These are phyloP conservation scores for Acleris cristana DNA, from an alignment of 2,888 invertebrate genomes.

Conservation along the genomic window DNA sequence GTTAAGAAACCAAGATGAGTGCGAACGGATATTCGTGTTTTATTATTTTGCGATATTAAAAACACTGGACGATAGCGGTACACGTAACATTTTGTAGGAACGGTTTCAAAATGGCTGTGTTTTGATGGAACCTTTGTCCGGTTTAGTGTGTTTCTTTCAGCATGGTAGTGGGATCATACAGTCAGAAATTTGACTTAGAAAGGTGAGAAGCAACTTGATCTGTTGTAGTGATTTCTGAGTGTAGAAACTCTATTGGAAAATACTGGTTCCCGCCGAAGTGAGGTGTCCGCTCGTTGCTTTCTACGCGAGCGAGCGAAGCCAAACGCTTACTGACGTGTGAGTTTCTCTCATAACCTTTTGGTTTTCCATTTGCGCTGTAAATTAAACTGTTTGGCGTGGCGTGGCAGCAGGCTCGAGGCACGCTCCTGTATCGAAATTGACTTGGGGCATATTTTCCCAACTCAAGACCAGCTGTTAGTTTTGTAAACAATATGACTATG, in stretches of 20 bases:
- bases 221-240: slow-evolving; percentile 51
- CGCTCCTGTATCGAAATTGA: slow-evolving; percentile 55
- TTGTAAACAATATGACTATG: slow-evolving; percentile 68
- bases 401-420: too few species aligned
- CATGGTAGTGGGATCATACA: slow-evolving; percentile 87
- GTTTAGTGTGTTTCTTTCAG: slow-evolving; percentile 86
- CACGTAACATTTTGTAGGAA: slow-evolving; percentile 80
- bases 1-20: slow-evolving; percentile 79
- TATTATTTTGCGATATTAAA: slow-evolving; percentile 52
- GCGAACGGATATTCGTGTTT: slow-evolving; percentile 74
- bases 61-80: slow-evolving; percentile 67
- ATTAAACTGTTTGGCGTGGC: slow-evolving; percentile 14
- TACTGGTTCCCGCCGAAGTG: slow-evolving; percentile 71
- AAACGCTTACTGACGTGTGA: slow-evolving; percentile 78
- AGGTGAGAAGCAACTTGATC: slow-evolving; percentile 80
- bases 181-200: slow-evolving; percentile 85
- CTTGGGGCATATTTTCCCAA: slow-evolving; percentile 54
- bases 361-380: slow-evolving; percentile 50
- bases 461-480: slow-evolving; percentile 52
- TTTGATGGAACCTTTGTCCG: slow-evolving; percentile 87
- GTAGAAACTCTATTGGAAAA: slow-evolving; percentile 69
- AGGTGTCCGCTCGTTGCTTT: slow-evolving; percentile 75
- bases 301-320: slow-evolving; percentile 73
- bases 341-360: slow-evolving; percentile 72
- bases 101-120: slow-evolving; percentile 89